Percentiles rank a stretch among this genome's conserved stretches.
phyloP scores from a whole-genome alignment of 1,140 invertebrate genomes.

The Matsumurasca onukii region DNA sequence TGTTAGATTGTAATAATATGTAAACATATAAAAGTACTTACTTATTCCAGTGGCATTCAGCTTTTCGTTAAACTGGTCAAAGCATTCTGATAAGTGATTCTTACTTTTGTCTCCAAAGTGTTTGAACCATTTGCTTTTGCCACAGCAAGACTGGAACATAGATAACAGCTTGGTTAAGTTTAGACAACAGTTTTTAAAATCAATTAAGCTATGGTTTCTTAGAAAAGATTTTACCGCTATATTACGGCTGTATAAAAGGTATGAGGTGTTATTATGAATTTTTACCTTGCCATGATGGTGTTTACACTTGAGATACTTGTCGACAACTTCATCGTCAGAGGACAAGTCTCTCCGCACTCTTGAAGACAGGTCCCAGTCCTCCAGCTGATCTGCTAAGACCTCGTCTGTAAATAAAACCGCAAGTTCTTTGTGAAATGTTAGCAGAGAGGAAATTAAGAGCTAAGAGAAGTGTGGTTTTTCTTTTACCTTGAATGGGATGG shows the following conservation, averaged over 20 bases:
- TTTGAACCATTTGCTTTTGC: background rate
- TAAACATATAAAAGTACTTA: background rate
- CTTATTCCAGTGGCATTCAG: background rate
- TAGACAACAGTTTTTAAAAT: too few species aligned
- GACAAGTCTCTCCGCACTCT: background rate
- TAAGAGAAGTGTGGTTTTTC: too few species aligned
- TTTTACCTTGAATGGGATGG: too few species aligned
- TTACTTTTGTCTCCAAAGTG: background rate
- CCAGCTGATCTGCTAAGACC: slow-evolving; percentile 4
- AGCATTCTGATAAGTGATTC: background rate
- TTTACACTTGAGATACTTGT: slow-evolving; percentile 11
- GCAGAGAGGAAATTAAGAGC: too few species aligned
- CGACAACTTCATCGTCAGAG: background rate
- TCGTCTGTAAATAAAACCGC: slow-evolving; percentile 5
- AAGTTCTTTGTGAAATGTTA: too few species aligned
- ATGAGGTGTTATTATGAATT: too few species aligned
- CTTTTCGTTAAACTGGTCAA: background rate
- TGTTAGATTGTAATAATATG: too few species aligned
- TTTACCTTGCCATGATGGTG: slow-evolving; percentile 18
- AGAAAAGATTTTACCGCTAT: too few species aligned
- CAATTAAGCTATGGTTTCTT: too few species aligned
- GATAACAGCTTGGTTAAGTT: too few species aligned
- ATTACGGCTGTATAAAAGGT: too few species aligned
- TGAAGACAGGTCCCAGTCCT: background rate
- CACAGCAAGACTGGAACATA: slow-evolving; percentile 8